Conservation (phyloP, 1,140 invertebrate species). For the Magallana angulata region DNA sequence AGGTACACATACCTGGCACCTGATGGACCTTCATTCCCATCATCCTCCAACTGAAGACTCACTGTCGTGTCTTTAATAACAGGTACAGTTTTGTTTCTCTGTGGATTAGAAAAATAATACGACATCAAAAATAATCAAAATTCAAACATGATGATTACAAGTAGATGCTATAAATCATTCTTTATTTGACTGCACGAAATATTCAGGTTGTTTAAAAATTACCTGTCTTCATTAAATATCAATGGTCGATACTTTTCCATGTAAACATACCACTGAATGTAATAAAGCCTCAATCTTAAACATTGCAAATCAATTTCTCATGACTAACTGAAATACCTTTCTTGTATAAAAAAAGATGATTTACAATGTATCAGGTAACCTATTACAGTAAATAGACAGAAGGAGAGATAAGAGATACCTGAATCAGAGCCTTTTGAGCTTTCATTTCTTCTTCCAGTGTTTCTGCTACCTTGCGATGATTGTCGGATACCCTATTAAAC, state of each 20-base stretch:
- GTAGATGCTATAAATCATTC: too few species aligned
- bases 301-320: too few species aligned
- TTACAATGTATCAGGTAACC: too few species aligned
- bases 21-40: neutral
- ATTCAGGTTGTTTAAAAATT: too few species aligned
- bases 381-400: too few species aligned
- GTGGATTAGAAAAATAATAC: neutral
- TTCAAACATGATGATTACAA: neutral
- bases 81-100: neutral
- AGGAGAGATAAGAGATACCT: slow-evolving; percentile 59
- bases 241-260: too few species aligned
- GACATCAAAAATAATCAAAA: neutral
- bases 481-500: slow-evolving; percentile 92
- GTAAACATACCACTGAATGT: too few species aligned
- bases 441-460: slow-evolving; percentile 86
- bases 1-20: neutral
- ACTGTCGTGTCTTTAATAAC: neutral
- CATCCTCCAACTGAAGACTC: neutral
- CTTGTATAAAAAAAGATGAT: too few species aligned
- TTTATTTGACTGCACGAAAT: too few species aligned
- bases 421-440: slow-evolving; percentile 84
- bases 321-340: too few species aligned
- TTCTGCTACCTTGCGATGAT: slow-evolving; percentile 94
- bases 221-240: too few species aligned
- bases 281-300: too few species aligned